These are phyloP conservation scores for Cheirogaleus major DNA, from an alignment of 2,797 vertebrate genomes.

Conservation along the genomic window DNA sequence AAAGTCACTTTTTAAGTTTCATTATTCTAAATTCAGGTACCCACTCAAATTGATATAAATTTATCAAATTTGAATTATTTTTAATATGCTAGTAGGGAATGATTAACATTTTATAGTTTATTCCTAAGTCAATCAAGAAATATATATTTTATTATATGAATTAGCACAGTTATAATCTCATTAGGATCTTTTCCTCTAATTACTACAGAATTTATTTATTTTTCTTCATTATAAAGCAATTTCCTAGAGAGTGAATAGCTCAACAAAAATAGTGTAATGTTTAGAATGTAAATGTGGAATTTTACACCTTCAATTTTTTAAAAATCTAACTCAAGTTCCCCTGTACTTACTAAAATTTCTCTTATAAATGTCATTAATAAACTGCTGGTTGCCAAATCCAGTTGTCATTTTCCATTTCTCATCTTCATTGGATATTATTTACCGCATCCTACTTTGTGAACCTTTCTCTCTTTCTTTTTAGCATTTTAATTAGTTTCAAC, in stretches of 20 bases:
- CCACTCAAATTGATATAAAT: background rate
- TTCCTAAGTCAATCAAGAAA: background rate
- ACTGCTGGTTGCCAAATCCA: background rate
- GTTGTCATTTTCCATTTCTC: background rate
- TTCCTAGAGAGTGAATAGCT: background rate
- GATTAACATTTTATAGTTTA: conserved; percentile 45
- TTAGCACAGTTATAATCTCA: background rate
- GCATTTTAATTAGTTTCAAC: conserved; percentile 40
- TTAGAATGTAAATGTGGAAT: background rate
- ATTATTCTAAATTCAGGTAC: background rate
- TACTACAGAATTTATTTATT: conserved; percentile 11
- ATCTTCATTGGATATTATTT: background rate
- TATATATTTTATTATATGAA: conserved; percentile 22
- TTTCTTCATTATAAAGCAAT: conserved; percentile 40
- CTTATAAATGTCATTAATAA: background rate
- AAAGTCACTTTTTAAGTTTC: background rate
- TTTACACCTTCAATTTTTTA: background rate
- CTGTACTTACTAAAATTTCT: background rate
- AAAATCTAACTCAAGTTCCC: background rate
- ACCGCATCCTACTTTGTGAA: background rate
- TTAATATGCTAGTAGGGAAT: background rate
- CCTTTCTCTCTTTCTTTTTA: background rate
- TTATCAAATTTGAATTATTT: background rate
- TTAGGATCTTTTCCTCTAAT: conserved; percentile 18
- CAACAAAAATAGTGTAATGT: background rate